A percentile compares a stretch with the other conserved stretches of the same genome.
phyloP scores from a whole-genome alignment of 2,113 vertebrate species.

The Piliocolobus tephrosceles region DNA sequence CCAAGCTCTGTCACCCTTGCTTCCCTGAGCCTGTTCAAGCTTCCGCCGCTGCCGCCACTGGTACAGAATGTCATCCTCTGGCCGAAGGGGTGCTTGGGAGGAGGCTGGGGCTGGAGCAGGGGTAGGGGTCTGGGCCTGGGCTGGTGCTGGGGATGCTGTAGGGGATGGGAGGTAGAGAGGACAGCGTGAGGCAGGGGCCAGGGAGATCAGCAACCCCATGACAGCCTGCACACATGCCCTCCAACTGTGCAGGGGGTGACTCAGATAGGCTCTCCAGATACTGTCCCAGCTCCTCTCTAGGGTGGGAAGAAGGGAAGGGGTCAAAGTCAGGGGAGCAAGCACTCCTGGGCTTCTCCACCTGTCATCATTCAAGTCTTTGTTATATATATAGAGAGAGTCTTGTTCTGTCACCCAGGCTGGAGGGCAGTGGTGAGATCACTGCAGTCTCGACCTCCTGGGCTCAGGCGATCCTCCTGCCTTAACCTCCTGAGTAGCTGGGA shows the following conservation, averaged over 20 bases:
- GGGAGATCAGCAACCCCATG: not conserved
- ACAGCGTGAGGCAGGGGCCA: not conserved
- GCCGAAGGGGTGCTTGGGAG: constrained; percentile 57
- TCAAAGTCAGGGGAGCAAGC: not conserved
- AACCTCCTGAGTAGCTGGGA: no score
- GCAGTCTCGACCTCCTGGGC: no score
- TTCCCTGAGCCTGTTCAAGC: constrained; percentile 87
- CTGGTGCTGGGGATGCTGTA: constrained; percentile 9
- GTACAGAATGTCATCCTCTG: constrained; percentile 92
- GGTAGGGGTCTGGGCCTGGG: not conserved
- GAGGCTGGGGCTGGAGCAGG: not conserved
- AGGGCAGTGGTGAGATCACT: no score
- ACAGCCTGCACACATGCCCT: not conserved
- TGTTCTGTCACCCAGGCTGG: no score
- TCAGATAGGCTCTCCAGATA: not conserved
- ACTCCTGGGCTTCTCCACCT: not conserved
- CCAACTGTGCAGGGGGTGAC: not conserved
- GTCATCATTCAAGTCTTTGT: not conserved
- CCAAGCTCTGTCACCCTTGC: constrained; percentile 61
- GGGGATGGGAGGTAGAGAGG: not conserved
- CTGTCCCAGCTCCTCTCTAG: not conserved
- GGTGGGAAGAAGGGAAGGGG: not conserved
- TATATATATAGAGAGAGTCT: no score
- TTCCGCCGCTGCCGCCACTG: constrained; percentile 93
- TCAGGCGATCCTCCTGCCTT: no score